Percentiles rank a stretch among this genome's conserved stretches.
Evolutionary conservation across 1,140 invertebrate species (phyloP).

Genomic region (Drosophila novamexicana): DNA sequence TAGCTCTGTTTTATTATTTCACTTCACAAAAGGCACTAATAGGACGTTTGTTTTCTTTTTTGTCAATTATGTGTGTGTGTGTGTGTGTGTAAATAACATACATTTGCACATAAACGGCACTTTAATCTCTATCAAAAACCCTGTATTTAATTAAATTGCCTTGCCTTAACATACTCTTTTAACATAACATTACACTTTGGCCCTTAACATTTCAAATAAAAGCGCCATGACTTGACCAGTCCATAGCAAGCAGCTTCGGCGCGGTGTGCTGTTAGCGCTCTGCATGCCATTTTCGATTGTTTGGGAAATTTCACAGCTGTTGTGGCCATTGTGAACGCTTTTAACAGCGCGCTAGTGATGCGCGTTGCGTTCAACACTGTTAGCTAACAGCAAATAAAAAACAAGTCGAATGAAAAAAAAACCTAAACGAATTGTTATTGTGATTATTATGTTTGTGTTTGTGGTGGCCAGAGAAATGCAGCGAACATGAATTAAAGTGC

Average conservation of each 20-base stretch:
- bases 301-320: constrained; percentile 57
- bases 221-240: not conserved
- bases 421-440: constrained; percentile 34
- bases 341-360: constrained; percentile 46
- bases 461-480: not conserved
- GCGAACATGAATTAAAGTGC: constrained; percentile 41
- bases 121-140: no score
- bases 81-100: not conserved
- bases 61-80: not conserved
- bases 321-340: constrained; percentile 29
- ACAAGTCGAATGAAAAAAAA: constrained; percentile 14
- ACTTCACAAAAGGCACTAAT: not conserved
- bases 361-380: constrained; percentile 31
- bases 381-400: constrained; percentile 52
- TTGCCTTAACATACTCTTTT: not conserved
- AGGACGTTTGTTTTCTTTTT: constrained; percentile 9
- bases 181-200: no score
- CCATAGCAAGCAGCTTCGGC: constrained; percentile 41
- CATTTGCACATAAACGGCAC: not conserved
- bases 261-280: constrained; percentile 15
- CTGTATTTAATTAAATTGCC: constrained; percentile 13
- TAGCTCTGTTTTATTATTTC: not conserved
- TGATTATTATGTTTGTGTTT: constrained; percentile 23
- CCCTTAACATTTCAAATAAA: constrained; percentile 21
- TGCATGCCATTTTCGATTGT: constrained; percentile 27